These are phyloP conservation scores for Pomacea canaliculata DNA, from an alignment of 2,888 invertebrate genomes.

Conservation along the genomic window DNA sequence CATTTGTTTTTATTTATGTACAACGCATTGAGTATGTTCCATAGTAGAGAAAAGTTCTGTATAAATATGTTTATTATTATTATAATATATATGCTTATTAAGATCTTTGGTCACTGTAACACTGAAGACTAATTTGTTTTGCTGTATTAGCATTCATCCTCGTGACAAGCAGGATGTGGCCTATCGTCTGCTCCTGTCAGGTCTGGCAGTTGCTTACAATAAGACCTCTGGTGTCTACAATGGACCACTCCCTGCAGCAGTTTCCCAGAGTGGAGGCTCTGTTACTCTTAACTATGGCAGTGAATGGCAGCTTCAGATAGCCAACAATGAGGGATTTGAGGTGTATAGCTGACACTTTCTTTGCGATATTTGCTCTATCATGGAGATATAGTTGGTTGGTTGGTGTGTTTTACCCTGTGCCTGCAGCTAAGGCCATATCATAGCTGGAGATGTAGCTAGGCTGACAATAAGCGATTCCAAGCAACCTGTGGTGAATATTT, in stretches of 20 bases:
- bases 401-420: no score
- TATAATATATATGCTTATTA: no score
- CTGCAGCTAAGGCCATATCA: no score
- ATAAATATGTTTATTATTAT: no score
- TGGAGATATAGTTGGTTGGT: not conserved
- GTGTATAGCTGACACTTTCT: constrained; percentile 2
- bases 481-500: not conserved
- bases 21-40: no score
- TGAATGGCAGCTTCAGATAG: not conserved
- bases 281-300: constrained; percentile 16
- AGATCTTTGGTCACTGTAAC: no score
- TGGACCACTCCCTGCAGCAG: constrained; percentile 20
- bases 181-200: constrained; percentile 49
- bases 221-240: constrained; percentile 1
- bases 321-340: constrained; percentile 28
- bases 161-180: constrained; percentile 56
- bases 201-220: constrained; percentile 55
- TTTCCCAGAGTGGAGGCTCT: not conserved
- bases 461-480: not conserved
- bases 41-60: no score
- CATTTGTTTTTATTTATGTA: no score
- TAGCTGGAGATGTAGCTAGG: no score
- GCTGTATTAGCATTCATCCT: constrained; percentile 50
- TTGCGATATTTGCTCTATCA: not conserved
- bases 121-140: no score